Evolutionary conservation across 2,113 vertebrate species (phyloP).

Genomic region (Scomber scombrus): DNA sequence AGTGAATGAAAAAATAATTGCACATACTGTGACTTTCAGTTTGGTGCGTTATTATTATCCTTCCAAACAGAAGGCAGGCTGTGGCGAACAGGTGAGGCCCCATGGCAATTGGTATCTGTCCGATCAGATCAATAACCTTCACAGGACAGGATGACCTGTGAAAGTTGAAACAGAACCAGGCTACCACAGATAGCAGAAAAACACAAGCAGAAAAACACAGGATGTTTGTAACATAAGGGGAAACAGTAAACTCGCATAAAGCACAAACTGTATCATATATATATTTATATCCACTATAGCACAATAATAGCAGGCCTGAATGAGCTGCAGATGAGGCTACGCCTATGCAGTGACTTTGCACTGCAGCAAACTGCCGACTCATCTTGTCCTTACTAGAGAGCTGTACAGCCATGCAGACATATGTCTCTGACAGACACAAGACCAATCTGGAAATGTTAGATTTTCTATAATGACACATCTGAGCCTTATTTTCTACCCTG

Average conservation of each 20-base stretch:
- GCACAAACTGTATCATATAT: not conserved
- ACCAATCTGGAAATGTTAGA: not conserved
- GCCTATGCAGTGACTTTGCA: conserved; percentile 64
- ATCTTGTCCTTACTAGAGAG: conserved; percentile 1
- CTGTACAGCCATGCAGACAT: not conserved
- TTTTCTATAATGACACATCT: not conserved
- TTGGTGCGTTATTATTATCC: conserved; percentile 66
- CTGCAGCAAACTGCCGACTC: conserved; percentile 65
- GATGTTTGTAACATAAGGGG: conserved; percentile 1
- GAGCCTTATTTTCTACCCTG: too few relatives aligned
- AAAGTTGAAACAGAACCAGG: conserved; percentile 21
- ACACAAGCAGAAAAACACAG: not conserved
- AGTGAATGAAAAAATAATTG: conserved; percentile 2
- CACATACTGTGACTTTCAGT: conserved; percentile 67
- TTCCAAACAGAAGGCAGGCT: conserved; percentile 72
- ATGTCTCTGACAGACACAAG: not conserved
- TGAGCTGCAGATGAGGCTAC: conserved; percentile 62
- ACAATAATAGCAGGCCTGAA: conserved; percentile 23
- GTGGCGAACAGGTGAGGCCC: conserved; percentile 69
- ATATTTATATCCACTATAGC: not conserved
- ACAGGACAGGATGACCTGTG: conserved; percentile 33
- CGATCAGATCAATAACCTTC: conserved; percentile 43
- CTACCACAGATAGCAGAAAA: not conserved
- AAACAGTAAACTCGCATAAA: conserved; percentile 14
- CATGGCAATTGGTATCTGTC: conserved; percentile 40